Base-by-base conservation (phyloP, 2,797 vertebrate genomes). In the Gymnoscopelus braueri region DNA sequence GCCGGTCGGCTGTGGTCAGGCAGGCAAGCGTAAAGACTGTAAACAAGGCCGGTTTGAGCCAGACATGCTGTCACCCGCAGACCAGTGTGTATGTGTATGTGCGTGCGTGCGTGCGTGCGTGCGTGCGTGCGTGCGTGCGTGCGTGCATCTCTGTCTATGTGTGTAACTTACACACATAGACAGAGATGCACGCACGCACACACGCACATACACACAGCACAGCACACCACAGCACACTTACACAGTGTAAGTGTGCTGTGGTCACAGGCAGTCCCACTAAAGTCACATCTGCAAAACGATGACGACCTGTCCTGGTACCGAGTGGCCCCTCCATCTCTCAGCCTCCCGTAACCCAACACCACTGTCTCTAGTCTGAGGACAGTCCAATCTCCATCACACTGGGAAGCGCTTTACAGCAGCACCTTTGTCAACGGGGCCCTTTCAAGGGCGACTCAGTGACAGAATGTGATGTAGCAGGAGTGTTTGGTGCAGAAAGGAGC, bases 401-500 rank as follows among this genome's bases (percentile, higher is more conserved):
- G 67, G 71, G 81, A 86, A 85, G 77, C 69, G 44, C 74, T 90
- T 87, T 74, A 87, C 86, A 86, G 83, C 84, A 81, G 87, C 75
- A 67, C 84, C 87, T 88, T 89, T 89, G 84, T 90, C 79, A 86
- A 84, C 79, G 72, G 69, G 84, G 65, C 78, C 81, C 77, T 88
- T 86, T 87, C 67, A 83, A 78, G 61, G 72, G 60, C 63, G 69
- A 69, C 51, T 64, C 74, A 89, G 61, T 81, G 88, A 88, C 79
- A 87, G 87, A 83, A 80, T 72, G 83, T 67, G 78, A 80, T 89
- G 83, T 83, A 81, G 84, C 81, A 57, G 69, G 83, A 87, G 83
- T 79, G 80, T 84, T 81, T 65, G 63, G 77, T 35, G 75, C 71
- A 89, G 87, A 88, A 88, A 80, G 83, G 81, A 78, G 79, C 74